Base-by-base conservation (phyloP, 2,797 vertebrate genomes). In the Poliocrania exsul region DNA sequence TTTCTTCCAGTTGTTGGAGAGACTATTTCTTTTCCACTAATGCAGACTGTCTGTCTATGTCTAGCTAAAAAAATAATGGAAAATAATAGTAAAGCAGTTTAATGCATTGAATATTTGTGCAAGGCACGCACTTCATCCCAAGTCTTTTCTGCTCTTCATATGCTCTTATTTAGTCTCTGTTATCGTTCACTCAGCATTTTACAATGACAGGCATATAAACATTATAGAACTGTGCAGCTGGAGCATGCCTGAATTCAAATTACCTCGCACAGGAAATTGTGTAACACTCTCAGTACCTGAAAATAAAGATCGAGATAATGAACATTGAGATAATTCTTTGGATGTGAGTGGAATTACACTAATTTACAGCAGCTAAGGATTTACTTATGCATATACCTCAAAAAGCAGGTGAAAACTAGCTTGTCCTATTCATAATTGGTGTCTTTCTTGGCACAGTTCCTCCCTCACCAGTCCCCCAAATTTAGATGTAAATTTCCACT, bases 121-220 rank as follows among this genome's bases (percentile, higher is more conserved):
- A 1, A 65, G 38, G 69, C 88, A 69, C 0, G 3, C 38, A 28
- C 62, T 92, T 92, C 44, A 62, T 56, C 37, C 56, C 1, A 1
- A 21, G 33, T 1, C 44, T 78, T 74, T 62, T 84, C 66, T 73
- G n/a, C 35, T 90, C 73, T 83, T 93, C 47, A 16, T n/a, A 20
- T 44, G 66, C 62, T 92, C 40, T 64, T 62, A 23, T 80, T 70
- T 88, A 57, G 83, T 79, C 88, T 77, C 64, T 90, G 81, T 75
- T 86, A 87, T 62, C 90, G 78, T 54, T 96, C 92, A 70, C 44
- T 96, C 80, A 83, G 82, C 88, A 71, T 58, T 90, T 97, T 91
- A 65, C 67, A 95, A 85, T 61, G 83, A 72, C 77, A 86, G 56
- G 65, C 46, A 0, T 70, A 87, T 83, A 86, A 81, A 53, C 44